Percentiles rank a stretch among this genome's conserved stretches.
phyloP scores from a whole-genome alignment of 2,797 vertebrate species.

The Argya squamiceps region DNA sequence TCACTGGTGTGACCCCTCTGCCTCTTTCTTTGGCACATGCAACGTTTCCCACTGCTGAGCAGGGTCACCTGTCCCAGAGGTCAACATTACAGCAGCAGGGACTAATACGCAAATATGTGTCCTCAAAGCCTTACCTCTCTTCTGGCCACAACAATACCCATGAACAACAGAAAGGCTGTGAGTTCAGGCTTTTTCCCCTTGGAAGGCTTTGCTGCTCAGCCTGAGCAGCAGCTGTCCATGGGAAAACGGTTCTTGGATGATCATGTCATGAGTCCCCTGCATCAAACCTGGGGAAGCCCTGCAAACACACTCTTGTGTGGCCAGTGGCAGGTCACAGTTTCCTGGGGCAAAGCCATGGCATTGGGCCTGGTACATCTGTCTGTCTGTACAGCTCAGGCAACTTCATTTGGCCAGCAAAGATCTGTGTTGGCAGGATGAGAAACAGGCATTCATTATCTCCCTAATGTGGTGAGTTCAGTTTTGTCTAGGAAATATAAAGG shows the following conservation, averaged over 20 bases:
- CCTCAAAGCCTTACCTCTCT: not conserved
- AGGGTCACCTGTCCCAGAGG: not conserved
- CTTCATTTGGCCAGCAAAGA: not conserved
- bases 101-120: no score
- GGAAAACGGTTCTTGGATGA: not conserved
- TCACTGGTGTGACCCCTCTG: not conserved
- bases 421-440: not conserved
- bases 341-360: not conserved
- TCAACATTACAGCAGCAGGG: rapidly evolving
- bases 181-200: not conserved
- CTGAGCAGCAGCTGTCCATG: not conserved
- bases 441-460: not conserved
- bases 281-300: not conserved
- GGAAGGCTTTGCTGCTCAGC: not conserved
- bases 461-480: not conserved
- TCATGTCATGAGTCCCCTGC: rapidly evolving
- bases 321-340: not conserved
- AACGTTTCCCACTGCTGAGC: rapidly evolving
- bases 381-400: not conserved
- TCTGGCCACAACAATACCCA: not conserved
- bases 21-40: rapidly evolving
- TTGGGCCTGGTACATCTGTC: not conserved
- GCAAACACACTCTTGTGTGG: not conserved
- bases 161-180: not conserved
- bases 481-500: not conserved